Base-by-base conservation (phyloP, 1,140 invertebrate genomes). In the Leptinotarsa defecta region DNA sequence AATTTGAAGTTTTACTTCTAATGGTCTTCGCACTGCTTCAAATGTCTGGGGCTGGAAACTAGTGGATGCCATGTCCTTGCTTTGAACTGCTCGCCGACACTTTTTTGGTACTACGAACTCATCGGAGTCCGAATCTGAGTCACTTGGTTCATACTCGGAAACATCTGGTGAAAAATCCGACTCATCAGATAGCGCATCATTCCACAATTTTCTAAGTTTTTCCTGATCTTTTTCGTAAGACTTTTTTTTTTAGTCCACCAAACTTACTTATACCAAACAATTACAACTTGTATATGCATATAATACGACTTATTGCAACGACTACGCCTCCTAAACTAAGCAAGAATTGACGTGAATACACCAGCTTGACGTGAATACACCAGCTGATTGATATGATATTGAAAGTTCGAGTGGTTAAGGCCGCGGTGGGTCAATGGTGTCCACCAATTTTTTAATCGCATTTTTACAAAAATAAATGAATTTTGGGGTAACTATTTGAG, bases 391-490 rank as follows among this genome's bases (percentile, higher is more conserved):
- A n/a, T n/a, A n/a, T n/a, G n/a, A n/a, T n/a, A 57, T 13, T n/a
- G n/a, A n/a, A 5, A 17, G 52, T 57, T 57, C n/a, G 52, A 57
- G 52, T 57, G 15, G n/a, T 17, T 17, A 17, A 17, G 52, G 52
- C 52, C 52, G 52, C 52, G 52, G 52, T 57, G 52, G 52, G 52
- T 57, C 52, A 57, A 57, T 15, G 52, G 15, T 57, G 52, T 57
- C 52, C 52, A 57, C 52, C 52, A 57, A 15, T 17, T 17, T 57
- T 57, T 57, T 57, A n/a, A 15, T 15, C 4, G 52, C 15, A 17
- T 57, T 57, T 57, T 57, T 57, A 13, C 13, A 52, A 52, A 52
- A 52, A 15, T 52, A 52, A 52, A 52, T n/a, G n/a, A 57, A n/a
- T 57, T 57, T 57, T n/a, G n/a, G 13, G n/a, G 13, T 17, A 57